Percentiles rank a stretch among this genome's conserved stretches.
Conservation (phyloP, 2,113 vertebrate species). For the Dicrurus megarhynchus region DNA sequence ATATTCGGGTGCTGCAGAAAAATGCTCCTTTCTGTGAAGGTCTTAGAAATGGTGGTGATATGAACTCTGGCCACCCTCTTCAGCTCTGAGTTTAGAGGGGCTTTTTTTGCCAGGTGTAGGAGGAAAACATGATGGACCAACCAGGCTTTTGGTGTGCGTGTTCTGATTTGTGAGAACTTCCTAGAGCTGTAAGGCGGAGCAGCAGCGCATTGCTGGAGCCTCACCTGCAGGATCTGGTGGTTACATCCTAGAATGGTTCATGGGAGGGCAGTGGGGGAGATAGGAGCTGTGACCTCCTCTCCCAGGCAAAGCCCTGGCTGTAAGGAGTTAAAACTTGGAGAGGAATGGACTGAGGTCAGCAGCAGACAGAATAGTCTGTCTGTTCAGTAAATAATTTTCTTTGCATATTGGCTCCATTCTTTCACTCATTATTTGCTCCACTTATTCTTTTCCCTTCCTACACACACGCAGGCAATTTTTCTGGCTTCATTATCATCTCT, state of each 20-base stretch:
- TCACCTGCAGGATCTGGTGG: background rate
- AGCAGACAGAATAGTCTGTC: background rate
- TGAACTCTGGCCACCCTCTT: background rate
- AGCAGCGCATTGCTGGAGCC: background rate
- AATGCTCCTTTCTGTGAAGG: background rate
- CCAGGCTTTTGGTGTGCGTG: background rate
- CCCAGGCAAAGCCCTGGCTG: background rate
- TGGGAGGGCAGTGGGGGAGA: background rate
- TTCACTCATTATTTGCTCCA: conserved; percentile 50
- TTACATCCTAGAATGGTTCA: background rate
- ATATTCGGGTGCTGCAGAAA: background rate
- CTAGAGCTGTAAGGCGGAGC: background rate
- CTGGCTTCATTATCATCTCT: background rate
- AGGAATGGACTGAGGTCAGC: conserved; percentile 46
- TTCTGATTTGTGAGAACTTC: background rate
- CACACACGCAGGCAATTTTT: background rate
- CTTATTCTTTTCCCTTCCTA: conserved; percentile 32
- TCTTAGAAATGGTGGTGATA: background rate
- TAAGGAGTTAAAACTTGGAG: conserved; percentile 18
- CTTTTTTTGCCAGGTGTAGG: background rate
- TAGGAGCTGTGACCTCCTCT: background rate
- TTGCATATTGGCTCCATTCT: conserved; percentile 34
- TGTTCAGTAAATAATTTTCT: conserved; percentile 35
- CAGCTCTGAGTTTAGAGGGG: background rate
- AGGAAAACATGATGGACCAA: background rate